phyloP scores from a whole-genome alignment of 2,888 invertebrate genomes.

The Papilio gigon region DNA sequence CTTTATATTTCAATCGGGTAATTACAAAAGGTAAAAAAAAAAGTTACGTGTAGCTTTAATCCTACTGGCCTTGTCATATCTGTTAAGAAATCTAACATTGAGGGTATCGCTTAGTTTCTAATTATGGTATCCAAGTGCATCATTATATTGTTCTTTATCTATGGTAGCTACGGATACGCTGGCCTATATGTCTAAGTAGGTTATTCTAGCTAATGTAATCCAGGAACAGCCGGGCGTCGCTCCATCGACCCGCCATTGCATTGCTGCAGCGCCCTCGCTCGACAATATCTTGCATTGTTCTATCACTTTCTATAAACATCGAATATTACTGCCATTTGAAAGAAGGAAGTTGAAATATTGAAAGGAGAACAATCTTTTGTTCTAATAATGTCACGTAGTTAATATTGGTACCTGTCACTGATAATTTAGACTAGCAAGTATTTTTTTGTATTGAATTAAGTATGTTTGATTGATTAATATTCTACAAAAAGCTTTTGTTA shows the following conservation, averaged over 20 bases:
- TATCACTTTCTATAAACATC: not conserved
- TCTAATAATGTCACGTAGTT: not conserved
- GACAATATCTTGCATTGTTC: not conserved
- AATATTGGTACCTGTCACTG: not conserved
- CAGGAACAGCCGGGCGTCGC: constrained; percentile 27
- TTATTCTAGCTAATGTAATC: constrained; percentile 27
- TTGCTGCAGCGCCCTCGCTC: constrained; percentile 33
- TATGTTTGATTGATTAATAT: too few relatives aligned
- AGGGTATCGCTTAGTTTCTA: too few relatives aligned
- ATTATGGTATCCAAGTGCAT: too few relatives aligned
- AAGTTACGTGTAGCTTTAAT: too few relatives aligned
- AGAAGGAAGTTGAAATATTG: not conserved
- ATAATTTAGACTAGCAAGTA: too few relatives aligned
- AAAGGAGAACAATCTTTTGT: not conserved
- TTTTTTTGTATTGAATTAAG: too few relatives aligned
- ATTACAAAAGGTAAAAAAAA: too few relatives aligned
- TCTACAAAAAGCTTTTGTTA: too few relatives aligned
- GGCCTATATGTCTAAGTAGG: constrained; percentile 27
- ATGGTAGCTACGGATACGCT: not conserved
- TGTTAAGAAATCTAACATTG: too few relatives aligned
- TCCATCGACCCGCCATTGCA: constrained; percentile 39
- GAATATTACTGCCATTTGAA: not conserved
- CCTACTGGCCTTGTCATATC: too few relatives aligned
- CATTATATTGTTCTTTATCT: not conserved
- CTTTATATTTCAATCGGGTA: too few relatives aligned